These are phyloP conservation scores for Cerceris ruficornis DNA, from an alignment of 2,888 invertebrate genomes.

Conservation along the genomic window DNA sequence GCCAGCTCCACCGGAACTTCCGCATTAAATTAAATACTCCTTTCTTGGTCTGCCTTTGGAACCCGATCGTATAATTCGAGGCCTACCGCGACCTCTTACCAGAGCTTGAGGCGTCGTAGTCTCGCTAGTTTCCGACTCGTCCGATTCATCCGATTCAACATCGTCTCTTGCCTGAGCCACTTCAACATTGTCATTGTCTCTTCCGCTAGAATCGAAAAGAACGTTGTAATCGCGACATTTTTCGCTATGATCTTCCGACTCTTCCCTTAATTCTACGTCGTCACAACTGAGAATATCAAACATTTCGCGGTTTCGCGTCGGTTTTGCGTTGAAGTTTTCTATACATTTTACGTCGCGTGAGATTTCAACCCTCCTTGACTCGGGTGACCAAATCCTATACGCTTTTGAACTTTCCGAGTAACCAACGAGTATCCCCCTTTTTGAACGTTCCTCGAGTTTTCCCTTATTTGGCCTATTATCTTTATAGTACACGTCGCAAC, in stretches of 20 bases:
- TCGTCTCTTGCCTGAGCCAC: no score
- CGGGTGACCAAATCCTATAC: neutral
- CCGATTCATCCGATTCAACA: no score
- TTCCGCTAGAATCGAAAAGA: no score
- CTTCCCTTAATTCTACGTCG: no score
- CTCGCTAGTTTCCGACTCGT: no score
- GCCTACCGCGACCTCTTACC: slow-evolving; percentile 34
- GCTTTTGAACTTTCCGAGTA: neutral
- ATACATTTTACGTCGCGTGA: slow-evolving; percentile 5
- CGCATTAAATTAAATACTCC: slow-evolving; percentile 26
- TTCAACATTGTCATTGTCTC: no score
- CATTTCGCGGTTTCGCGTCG: no score
- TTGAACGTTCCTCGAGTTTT: neutral
- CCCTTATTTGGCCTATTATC: neutral
- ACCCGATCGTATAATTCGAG: slow-evolving; percentile 26
- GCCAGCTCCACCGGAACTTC: slow-evolving; percentile 38
- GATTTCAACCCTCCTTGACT: neutral
- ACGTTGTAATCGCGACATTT: no score
- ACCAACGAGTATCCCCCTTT: neutral
- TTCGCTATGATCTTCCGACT: no score
- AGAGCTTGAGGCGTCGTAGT: no score
- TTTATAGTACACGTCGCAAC: neutral
- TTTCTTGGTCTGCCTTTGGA: slow-evolving; percentile 35
- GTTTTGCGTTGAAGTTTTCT: neutral
- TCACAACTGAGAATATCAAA: no score